A percentile compares a stretch with the other conserved stretches of the same genome.
These are phyloP conservation scores for Phyllostomus hastatus DNA, from an alignment of 2,113 vertebrate species.

Conservation along the genomic window DNA sequence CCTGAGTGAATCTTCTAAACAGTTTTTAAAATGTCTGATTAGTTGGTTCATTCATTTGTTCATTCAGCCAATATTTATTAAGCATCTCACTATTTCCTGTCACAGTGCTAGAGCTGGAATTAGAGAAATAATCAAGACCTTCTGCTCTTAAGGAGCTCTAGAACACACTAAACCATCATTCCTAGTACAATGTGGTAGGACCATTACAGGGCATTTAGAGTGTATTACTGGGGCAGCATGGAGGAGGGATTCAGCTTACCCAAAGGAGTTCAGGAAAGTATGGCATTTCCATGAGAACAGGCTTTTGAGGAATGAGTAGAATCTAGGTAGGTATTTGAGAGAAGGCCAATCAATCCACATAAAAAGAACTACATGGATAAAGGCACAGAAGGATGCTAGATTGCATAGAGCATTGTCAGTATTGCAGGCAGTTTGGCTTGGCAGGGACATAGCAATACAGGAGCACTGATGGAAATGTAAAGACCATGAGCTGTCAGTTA, in stretches of 20 bases:
- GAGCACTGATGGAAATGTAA: not conserved
- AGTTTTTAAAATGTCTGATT: not conserved
- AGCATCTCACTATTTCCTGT: not conserved
- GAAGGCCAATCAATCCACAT: not conserved
- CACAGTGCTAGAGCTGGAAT: not conserved
- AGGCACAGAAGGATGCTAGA: not conserved
- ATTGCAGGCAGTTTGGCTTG: not conserved
- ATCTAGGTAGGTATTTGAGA: not conserved
- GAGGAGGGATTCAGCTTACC: not conserved
- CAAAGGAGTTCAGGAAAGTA: not conserved
- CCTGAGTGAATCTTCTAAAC: not conserved
- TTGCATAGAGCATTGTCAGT: not conserved
- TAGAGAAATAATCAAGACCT: not conserved
- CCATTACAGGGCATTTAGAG: not conserved
- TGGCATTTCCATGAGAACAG: not conserved
- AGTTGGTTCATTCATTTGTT: not conserved
- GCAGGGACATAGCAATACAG: not conserved
- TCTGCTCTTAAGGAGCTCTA: not conserved
- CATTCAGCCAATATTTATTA: not conserved
- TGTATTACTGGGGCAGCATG: not conserved
- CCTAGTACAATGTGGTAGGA: rapidly evolving
- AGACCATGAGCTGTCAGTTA: not conserved
- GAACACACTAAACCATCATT: not conserved
- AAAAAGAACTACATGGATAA: not conserved
- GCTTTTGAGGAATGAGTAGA: not conserved